A percentile compares a stretch with the other conserved stretches of the same genome.
Conservation (phyloP, 2,113 vertebrate genomes). For the Riparia riparia region DNA sequence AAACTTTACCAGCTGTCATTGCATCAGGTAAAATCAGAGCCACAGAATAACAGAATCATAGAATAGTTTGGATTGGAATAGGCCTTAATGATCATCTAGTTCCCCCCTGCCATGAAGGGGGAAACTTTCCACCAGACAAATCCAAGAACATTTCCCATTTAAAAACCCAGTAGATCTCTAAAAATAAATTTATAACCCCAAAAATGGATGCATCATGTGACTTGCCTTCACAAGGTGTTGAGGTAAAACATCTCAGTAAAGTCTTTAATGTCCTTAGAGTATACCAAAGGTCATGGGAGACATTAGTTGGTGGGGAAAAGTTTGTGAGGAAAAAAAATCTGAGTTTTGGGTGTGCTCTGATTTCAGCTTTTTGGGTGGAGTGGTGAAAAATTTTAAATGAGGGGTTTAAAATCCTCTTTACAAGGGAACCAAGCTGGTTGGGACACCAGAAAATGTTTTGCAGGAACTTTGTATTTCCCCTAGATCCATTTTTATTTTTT, state of each 20-base stretch:
- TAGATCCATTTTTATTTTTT: neutral
- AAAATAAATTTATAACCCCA: neutral
- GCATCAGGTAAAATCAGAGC: neutral
- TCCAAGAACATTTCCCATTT: neutral
- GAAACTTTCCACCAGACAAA: neutral
- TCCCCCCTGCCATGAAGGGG: accelerated
- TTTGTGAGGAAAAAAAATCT: neutral
- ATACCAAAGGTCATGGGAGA: neutral
- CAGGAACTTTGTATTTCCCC: neutral
- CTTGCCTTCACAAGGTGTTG: neutral
- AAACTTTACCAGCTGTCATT: neutral
- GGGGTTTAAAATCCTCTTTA: neutral
- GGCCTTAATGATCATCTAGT: no score
- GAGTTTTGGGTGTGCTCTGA: neutral
- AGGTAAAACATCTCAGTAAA: neutral
- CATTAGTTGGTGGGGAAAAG: neutral
- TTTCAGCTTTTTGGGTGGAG: neutral
- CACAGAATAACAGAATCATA: neutral
- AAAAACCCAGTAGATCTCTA: neutral
- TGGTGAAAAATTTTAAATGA: neutral
- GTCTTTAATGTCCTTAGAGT: accelerated
- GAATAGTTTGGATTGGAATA: neutral
- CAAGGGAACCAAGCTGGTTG: neutral
- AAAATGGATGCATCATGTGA: neutral
- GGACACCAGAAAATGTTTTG: neutral